Conservation (phyloP, 2,888 invertebrate species). For the Conus canariensis region DNA sequence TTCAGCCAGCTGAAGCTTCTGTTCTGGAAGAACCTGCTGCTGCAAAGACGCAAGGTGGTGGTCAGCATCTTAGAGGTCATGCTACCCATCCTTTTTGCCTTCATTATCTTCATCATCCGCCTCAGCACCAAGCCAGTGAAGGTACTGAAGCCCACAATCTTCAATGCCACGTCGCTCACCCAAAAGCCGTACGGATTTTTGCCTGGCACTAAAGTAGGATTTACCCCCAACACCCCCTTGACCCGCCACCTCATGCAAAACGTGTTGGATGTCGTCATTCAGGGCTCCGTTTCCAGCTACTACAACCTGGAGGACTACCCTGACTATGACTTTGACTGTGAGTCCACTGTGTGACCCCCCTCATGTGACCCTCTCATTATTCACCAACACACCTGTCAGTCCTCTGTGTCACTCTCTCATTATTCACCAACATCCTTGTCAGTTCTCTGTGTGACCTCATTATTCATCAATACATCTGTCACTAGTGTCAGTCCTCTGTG, state of each 20-base stretch:
- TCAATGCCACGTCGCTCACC: not conserved
- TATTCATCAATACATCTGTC: too few species aligned
- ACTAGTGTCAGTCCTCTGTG: too few species aligned
- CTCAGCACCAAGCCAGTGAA: constrained; percentile 23
- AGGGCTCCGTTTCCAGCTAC: too few species aligned
- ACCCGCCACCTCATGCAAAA: not conserved
- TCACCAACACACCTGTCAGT: too few species aligned
- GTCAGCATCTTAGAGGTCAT: constrained; percentile 67
- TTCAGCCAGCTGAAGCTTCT: constrained; percentile 61
- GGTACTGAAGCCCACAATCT: not conserved
- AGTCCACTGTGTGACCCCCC: too few species aligned
- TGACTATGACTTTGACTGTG: too few species aligned
- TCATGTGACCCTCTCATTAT: too few species aligned
- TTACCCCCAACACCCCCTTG: constrained; percentile 7
- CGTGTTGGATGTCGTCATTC: not conserved
- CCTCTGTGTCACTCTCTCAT: too few species aligned
- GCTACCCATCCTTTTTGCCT: constrained; percentile 63
- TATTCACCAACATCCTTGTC: too few species aligned
- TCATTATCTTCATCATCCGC: constrained; percentile 60
- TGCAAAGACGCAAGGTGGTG: constrained; percentile 62
- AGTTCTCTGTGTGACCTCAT: too few species aligned
- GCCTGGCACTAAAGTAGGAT: not conserved
- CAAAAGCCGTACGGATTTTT: not conserved
- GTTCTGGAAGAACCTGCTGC: constrained; percentile 67
- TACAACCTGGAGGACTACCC: too few species aligned